phyloP scores from a whole-genome alignment of 2,797 vertebrate species.

The Phaenicophaeus curvirostris region DNA sequence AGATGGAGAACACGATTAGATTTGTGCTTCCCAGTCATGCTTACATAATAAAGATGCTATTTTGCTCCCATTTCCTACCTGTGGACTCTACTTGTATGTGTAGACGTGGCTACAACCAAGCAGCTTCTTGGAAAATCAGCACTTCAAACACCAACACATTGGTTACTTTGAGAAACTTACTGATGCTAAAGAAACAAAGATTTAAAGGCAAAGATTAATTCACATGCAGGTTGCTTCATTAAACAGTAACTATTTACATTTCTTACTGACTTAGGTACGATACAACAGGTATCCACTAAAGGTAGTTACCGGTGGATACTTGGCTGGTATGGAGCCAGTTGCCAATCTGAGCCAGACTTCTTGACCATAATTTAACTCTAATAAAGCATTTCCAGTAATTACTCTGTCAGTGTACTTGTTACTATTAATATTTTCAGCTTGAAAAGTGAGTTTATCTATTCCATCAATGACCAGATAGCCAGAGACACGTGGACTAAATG shows the following conservation, averaged over 20 bases:
- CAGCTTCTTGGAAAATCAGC: neutral
- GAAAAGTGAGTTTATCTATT: slow-evolving; percentile 80
- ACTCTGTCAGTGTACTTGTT: slow-evolving; percentile 70
- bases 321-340: slow-evolving; percentile 77
- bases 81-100: neutral
- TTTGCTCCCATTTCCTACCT: neutral
- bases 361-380: slow-evolving; percentile 84
- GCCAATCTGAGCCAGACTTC: slow-evolving; percentile 82
- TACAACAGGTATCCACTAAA: slow-evolving; percentile 83
- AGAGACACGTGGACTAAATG: slow-evolving; percentile 74
- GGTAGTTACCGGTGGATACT: slow-evolving; percentile 80
- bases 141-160: neutral
- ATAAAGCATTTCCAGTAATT: slow-evolving; percentile 79
- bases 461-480: slow-evolving; percentile 82
- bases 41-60: neutral
- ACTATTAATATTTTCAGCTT: slow-evolving; percentile 73
- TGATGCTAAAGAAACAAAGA: neutral
- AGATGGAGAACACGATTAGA: neutral
- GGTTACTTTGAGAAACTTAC: neutral
- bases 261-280: slow-evolving; percentile 71
- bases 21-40: neutral
- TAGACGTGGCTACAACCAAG: neutral
- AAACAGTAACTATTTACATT: neutral
- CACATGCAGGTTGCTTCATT: neutral
- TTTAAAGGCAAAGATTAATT: slow-evolving; percentile 1